Base-by-base conservation (phyloP, 2,797 vertebrate genomes). In the Echiichthys vipera region DNA sequence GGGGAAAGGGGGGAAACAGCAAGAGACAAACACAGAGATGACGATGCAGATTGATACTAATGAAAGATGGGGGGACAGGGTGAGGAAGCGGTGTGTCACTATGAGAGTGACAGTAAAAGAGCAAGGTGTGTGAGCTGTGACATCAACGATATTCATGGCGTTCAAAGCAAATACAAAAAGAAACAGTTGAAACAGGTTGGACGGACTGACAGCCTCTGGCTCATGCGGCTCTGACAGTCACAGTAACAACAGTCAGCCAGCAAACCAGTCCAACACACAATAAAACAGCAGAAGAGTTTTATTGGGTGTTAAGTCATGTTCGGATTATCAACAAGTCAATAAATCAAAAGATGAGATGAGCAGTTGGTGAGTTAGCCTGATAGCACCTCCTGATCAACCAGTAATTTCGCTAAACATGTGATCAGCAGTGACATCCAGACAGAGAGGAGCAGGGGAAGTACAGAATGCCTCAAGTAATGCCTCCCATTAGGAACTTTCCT, bases 131-230 rank as follows among this genome's bases (percentile, higher is more conserved):
- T 2, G 65, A 77, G 39, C 61, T 63, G 46, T 67, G 68, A 68
- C 58, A 56, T 58, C 59, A 40, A 3, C 34, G 42, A 65, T 14
- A 32, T 34, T 50, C 46, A 66, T 45, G 34, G 63, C 10, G 43
- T 80, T 22, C 24, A 37, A 17, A 11, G 34, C 32, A 47, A 71
- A 81, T 22, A 27, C 68, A 62, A 43, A 1, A 13, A 47, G 14
- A 56, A 73, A 77, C 65, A 43, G 81, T 59, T 74, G 27, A 91
- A 89, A 83, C 80, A 69, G n/a, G 86, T 86, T 65, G 64, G 73
- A 76, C 72, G 24, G 50, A 74, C 54, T 80, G 51, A 40, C 46
- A 45, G 69, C 74, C 27, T 72, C 43, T 13, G 61, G 50, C 68
- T 32, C 13, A 63, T 80, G 7, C 18, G 56, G 68, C 22, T 51